Base-by-base conservation (phyloP, 2,888 invertebrate species). In the Drosophila kuntzei region DNA sequence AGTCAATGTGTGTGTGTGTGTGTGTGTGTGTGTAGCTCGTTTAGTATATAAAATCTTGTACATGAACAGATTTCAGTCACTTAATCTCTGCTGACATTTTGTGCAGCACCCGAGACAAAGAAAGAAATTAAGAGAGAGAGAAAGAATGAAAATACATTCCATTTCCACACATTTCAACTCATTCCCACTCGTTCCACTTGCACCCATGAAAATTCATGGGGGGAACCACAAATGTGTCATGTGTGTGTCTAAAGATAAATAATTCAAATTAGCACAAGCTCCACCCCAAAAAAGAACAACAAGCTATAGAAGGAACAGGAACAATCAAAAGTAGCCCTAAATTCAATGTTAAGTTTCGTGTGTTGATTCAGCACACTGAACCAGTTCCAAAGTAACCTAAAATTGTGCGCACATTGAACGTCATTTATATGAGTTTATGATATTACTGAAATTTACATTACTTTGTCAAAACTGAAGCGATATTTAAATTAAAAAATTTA, bases 31-130 rank as follows among this genome's bases (percentile, higher is more conserved):
- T 50, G 11, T 39, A 18, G 32, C 27, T 36, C 39, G 27, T 49
- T 51, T 44, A 72, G 76, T 68, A 66, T 70, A 85, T 76, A 76
- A 84, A 81, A 65, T 80, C 76, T 69, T 64, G 71, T 73, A 72
- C 76, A 81, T 61, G 80, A 59, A 59, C 75, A 72, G 82, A 81
- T 75, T 85, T 79, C 62, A 66, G 66, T 72, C 73, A 71, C 85
- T 70, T 87, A 87, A 83, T 83, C 83, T 84, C 71, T 87, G 86
- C 79, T 79, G 83, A 87, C 83, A 86, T 83, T 86, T 86, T 74
- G 60, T 72, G 62, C 44, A 64, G 76, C 65, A 64, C 55, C 47
- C 53, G 46, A 57, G 14, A 51, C 36, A 50, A 41, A 36, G 53
- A 41, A 54, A 67, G n/a, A 29, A 11, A 29, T n/a, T 20, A 9